These are phyloP conservation scores for Oxyteleia sp. DNA, from an alignment of 2,888 invertebrate genomes.

Conservation along the genomic window DNA sequence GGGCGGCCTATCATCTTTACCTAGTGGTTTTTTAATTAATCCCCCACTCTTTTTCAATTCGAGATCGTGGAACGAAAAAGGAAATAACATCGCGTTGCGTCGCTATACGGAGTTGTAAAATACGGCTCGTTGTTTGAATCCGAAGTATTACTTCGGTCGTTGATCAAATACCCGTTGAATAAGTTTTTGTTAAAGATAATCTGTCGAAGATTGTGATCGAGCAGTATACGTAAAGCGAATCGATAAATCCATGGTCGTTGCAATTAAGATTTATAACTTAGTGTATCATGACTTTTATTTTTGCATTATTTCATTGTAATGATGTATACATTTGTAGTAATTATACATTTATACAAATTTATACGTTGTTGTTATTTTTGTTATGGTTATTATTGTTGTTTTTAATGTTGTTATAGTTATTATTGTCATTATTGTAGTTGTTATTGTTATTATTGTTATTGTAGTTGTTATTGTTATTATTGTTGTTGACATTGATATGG, in stretches of 20 bases:
- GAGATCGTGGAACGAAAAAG: slow-evolving; percentile 1
- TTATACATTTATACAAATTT: too few relatives aligned
- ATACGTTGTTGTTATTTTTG: too few relatives aligned
- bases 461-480: too few relatives aligned
- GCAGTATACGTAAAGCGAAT: slow-evolving; percentile 9
- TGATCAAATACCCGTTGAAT: slow-evolving; percentile 47
- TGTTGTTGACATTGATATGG: too few relatives aligned
- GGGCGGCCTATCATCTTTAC: slow-evolving; percentile 19
- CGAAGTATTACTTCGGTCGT: slow-evolving; percentile 33
- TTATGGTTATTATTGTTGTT: too few relatives aligned
- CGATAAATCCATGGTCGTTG: slow-evolving; percentile 19
- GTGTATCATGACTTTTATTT: not conserved
- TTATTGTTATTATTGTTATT: too few relatives aligned
- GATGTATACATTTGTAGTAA: not conserved
- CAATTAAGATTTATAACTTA: not conserved
- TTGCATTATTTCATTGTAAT: not conserved
- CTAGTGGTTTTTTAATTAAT: slow-evolving; percentile 41
- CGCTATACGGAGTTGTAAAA: slow-evolving; percentile 18
- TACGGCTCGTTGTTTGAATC: slow-evolving; percentile 25
- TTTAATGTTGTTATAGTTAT: too few relatives aligned
- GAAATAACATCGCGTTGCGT: slow-evolving; percentile 19
- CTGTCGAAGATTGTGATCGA: slow-evolving; percentile 37
- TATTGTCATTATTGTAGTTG: too few relatives aligned
- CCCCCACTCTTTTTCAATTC: slow-evolving; percentile 30
- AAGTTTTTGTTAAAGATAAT: slow-evolving; percentile 42